A percentile compares a stretch with the other conserved stretches of the same genome.
Evolutionary conservation across 2,888 invertebrate genomes (phyloP).

Genomic region (Heliconius erato): DNA sequence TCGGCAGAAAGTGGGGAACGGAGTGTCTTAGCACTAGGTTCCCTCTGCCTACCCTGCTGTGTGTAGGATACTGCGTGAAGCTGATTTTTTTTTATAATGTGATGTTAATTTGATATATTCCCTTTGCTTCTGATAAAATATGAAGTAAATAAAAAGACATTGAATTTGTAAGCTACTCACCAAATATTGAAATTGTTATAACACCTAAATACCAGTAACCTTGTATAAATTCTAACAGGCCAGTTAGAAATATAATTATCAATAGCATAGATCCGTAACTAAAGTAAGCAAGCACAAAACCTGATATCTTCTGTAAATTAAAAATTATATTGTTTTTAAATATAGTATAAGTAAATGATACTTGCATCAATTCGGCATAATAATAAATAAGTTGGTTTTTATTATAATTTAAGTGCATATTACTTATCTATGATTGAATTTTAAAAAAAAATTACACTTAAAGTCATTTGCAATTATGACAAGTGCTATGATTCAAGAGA

Average conservation of each 20-base stretch:
- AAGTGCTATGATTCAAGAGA: not conserved
- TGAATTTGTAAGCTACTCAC: constrained; percentile 7
- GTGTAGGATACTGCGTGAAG: too few relatives aligned
- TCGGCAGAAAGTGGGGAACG: too few relatives aligned
- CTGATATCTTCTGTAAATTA: constrained; percentile 12
- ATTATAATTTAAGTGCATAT: too few relatives aligned
- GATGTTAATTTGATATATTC: too few relatives aligned
- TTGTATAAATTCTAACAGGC: constrained; percentile 30
- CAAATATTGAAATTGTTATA: not conserved
- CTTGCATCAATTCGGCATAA: too few relatives aligned
- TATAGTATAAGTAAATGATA: not conserved
- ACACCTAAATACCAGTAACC: constrained; percentile 19
- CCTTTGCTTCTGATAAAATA: too few relatives aligned
- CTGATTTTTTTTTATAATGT: too few relatives aligned
- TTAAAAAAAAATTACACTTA: not conserved
- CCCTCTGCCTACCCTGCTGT: too few relatives aligned
- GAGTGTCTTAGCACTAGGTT: too few relatives aligned
- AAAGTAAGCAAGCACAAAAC: constrained; percentile 37
- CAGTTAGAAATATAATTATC: constrained; percentile 17
- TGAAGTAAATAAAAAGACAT: not conserved
- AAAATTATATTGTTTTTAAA: not conserved
- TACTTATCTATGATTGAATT: not conserved
- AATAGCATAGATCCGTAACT: constrained; percentile 29
- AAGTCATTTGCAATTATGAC: not conserved
- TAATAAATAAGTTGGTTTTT: too few relatives aligned